Conservation (phyloP, 2,797 vertebrate genomes). For the Carcharodon carcharias region DNA sequence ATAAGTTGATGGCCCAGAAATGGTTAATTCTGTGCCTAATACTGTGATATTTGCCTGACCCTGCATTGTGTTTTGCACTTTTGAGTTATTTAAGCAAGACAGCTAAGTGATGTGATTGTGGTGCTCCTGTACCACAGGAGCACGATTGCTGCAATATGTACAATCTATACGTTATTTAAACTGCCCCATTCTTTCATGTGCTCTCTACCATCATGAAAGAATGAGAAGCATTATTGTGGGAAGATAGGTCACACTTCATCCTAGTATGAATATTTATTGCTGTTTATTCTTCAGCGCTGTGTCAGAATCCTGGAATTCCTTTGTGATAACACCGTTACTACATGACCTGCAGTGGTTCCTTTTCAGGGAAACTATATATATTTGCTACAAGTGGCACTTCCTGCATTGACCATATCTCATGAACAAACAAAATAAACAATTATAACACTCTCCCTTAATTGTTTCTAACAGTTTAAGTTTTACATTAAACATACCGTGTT, state of each 20-base stretch:
- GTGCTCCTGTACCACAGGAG: too few relatives aligned
- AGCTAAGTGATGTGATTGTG: background rate
- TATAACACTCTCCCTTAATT: background rate
- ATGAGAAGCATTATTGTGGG: too few relatives aligned
- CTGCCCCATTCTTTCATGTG: too few relatives aligned
- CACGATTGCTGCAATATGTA: background rate
- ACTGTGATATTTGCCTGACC: background rate
- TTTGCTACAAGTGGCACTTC: background rate
- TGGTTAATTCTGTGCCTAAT: background rate
- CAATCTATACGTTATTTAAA: too few relatives aligned
- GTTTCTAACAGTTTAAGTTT: background rate
- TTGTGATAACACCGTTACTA: background rate
- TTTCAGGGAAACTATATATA: background rate
- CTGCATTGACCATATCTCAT: background rate
- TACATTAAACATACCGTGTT: background rate
- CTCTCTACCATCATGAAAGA: too few relatives aligned
- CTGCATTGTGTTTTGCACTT: background rate
- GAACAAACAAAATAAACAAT: background rate
- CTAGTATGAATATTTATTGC: background rate
- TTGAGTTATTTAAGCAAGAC: background rate
- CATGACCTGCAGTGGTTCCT: background rate
- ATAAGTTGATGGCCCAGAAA: background rate
- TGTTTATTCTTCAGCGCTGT: background rate
- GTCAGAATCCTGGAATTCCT: background rate
- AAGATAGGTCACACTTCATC: too few relatives aligned